Evolutionary conservation across 2,113 vertebrate genomes (phyloP).

Genomic region (Pheucticus melanocephalus): DNA sequence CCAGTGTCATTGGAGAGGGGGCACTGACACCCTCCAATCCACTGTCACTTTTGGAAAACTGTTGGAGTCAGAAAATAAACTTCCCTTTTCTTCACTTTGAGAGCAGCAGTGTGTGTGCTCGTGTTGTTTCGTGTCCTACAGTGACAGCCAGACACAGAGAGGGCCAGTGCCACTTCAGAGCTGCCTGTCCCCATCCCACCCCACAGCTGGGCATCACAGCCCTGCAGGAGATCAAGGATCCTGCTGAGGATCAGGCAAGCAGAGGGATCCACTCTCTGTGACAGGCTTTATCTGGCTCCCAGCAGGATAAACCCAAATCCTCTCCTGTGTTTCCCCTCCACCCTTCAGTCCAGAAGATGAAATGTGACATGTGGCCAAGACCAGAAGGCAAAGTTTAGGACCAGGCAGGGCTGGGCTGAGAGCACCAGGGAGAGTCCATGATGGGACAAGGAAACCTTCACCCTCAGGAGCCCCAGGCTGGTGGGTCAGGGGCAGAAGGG

Average conservation of each 20-base stretch:
- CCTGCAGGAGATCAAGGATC: not conserved
- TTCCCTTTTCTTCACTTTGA: too few species aligned
- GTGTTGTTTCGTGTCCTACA: too few species aligned
- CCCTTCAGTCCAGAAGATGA: not conserved
- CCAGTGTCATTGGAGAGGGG: too few species aligned
- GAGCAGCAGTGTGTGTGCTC: too few species aligned
- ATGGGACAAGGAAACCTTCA: not conserved
- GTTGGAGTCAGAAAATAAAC: too few species aligned
- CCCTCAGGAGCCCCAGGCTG: not conserved
- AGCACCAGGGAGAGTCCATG: not conserved
- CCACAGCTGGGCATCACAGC: rapidly evolving
- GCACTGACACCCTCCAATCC: too few species aligned
- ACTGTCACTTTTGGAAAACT: too few species aligned
- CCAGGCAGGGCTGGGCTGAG: not conserved
- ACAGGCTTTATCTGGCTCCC: not conserved
- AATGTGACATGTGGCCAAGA: not conserved
- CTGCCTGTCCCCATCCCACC: not conserved
- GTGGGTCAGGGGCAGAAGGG: not conserved
- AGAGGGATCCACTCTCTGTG: not conserved
- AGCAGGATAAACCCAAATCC: not conserved
- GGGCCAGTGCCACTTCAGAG: rapidly evolving
- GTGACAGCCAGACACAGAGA: not conserved
- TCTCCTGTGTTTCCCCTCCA: not conserved
- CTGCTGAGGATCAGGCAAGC: not conserved
- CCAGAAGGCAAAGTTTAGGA: not conserved